Conservation (phyloP, 1,140 invertebrate genomes). For the Delia radicum region DNA sequence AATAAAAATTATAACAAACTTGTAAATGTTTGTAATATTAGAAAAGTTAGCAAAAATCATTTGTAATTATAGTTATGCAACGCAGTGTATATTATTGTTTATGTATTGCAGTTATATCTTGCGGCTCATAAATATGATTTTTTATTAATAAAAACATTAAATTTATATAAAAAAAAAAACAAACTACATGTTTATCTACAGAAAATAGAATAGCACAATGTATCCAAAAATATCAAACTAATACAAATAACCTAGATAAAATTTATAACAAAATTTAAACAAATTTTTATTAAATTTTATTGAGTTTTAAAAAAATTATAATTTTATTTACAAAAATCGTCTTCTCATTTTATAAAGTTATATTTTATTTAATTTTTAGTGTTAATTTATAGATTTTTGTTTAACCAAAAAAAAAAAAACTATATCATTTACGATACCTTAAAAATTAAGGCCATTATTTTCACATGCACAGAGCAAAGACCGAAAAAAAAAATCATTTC, state of each 20-base stretch:
- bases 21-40: background rate
- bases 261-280: too few relatives aligned
- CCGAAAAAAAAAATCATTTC: background rate
- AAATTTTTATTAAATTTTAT: background rate
- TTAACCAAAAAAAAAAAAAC: background rate
- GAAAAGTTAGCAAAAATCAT: background rate
- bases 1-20: too few relatives aligned
- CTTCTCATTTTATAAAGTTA: too few relatives aligned
- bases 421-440: background rate
- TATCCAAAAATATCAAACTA: too few relatives aligned
- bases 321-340: too few relatives aligned
- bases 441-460: background rate
- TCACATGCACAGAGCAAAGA: background rate
- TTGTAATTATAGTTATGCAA: too few relatives aligned
- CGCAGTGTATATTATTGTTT: too few relatives aligned
- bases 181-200: too few relatives aligned
- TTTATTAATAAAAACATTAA: background rate
- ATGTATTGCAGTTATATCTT: conserved; percentile 18
- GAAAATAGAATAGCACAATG: too few relatives aligned
- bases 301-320: background rate
- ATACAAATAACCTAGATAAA: too few relatives aligned
- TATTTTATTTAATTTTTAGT: too few relatives aligned
- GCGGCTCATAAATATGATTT: conserved; percentile 12
- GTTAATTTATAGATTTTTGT: background rate
- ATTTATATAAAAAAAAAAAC: too few relatives aligned